Evolutionary conservation across 2,797 vertebrate species (phyloP), one percentile per base, ranked within the genome.

Genomic region (Myotis pilosus): DNA sequence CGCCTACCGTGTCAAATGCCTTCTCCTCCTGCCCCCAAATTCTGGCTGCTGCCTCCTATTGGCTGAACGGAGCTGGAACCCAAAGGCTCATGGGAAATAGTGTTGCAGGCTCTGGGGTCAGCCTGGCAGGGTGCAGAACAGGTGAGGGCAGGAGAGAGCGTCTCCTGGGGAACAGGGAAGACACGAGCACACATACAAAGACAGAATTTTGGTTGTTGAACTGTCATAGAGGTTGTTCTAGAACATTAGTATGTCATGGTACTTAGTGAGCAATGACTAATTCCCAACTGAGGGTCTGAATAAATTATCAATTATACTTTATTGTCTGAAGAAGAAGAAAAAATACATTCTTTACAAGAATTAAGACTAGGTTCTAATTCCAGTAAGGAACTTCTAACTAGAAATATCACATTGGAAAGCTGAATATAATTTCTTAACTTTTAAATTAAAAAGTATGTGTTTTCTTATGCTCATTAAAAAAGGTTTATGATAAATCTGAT

Each of bases 131-230:
- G 33, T 6, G 23, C 19, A 64, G 13, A 72, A 8, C 5, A 33
- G 6, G 9, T 16, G 7, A 55, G 22, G 7, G 28, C 38, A 8
- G 2, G 9, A 78, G 12, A 66, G 9, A 4, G 0, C 6, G 23
- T 3, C 6, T 8, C 5, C 0, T 69, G 30, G 13, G 8, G 1
- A 15, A 53, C 9, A 17, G 22, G 64, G 2, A 12, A 64, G 12
- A 57, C 41, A 1, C 1, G 30, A 19, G 1, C 5, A 44, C 2
- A 13, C 0, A 23, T 1, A 60, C 3, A 11, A 51, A 80, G 8
- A 36, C 2, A 0, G 20, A 33, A 8, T 2, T 7, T 69, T 41
- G 57, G 16, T 20, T 53, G 15, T 5, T 51, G 11, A 23, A 0
- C 60, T 87, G 33, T 69, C 60, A 60, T 3, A 11, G 47, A 22